phyloP scores from a whole-genome alignment of 1,140 invertebrate genomes.

The Globodera rostochiensis region DNA sequence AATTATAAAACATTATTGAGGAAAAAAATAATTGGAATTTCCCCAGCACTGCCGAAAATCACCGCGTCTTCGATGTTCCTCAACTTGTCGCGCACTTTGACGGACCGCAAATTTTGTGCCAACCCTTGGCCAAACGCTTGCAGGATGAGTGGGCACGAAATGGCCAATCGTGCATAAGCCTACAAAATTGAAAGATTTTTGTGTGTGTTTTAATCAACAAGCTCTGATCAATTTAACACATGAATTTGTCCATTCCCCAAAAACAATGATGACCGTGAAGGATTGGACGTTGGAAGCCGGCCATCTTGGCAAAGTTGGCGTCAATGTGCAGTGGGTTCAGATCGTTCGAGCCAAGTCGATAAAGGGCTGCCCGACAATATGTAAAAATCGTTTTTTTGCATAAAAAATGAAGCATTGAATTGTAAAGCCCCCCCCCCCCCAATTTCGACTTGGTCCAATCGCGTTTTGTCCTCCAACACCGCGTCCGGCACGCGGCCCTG shows the following conservation, averaged over 20 bases:
- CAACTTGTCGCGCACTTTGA: conserved; percentile 75
- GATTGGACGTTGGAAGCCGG: conserved; percentile 81
- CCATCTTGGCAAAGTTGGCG: conserved; percentile 77
- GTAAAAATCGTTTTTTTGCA: not conserved
- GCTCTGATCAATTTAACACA: not conserved
- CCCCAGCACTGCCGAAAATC: too few relatives aligned
- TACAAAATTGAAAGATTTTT: conserved; percentile 25
- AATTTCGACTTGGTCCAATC: conserved; percentile 30
- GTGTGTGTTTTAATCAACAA: not conserved
- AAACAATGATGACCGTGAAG: conserved; percentile 72
- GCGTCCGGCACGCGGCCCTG: conserved; percentile 34
- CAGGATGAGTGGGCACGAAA: conserved; percentile 79
- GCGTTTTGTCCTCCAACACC: conserved; percentile 28
- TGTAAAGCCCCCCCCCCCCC: not conserved
- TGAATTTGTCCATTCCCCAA: not conserved
- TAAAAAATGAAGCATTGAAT: not conserved
- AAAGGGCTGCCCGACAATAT: conserved; percentile 74
- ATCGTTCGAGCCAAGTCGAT: conserved; percentile 81
- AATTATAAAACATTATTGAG: too few relatives aligned
- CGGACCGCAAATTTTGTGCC: conserved; percentile 77
- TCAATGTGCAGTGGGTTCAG: conserved; percentile 94
- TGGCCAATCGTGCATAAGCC: conserved; percentile 86
- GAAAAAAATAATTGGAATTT: too few relatives aligned
- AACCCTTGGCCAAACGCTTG: conserved; percentile 79
- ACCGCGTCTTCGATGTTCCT: conserved; percentile 72